Evolutionary conservation across 2,888 invertebrate species (phyloP).

Genomic region (Clanis bilineata): DNA sequence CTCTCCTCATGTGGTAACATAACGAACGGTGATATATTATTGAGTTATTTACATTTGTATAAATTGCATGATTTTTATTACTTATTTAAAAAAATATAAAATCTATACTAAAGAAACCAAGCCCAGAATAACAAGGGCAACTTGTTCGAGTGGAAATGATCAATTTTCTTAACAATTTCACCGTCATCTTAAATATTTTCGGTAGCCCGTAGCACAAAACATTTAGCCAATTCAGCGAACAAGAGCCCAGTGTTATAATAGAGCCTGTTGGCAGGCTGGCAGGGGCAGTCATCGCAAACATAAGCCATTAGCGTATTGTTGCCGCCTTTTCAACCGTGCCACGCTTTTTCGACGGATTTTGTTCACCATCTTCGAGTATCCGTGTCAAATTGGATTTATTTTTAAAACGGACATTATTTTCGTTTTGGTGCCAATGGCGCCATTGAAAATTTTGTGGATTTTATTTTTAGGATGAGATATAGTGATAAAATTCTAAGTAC

Average conservation of each 20-base stretch:
- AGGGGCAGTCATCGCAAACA: constrained; percentile 76
- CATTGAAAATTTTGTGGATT: not conserved
- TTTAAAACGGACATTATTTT: not conserved
- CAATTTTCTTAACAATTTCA: constrained; percentile 80
- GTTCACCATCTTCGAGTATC: constrained; percentile 50
- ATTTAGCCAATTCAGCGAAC: constrained; percentile 80
- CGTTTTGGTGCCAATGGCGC: not conserved
- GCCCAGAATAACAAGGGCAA: constrained; percentile 51
- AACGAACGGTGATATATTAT: too few species aligned
- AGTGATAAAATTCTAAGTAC: not conserved
- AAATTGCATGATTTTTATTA: too few species aligned
- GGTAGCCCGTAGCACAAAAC: constrained; percentile 73
- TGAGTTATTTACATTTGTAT: too few species aligned
- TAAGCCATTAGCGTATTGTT: constrained; percentile 79
- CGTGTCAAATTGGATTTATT: constrained; percentile 15
- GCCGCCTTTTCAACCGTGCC: constrained; percentile 63
- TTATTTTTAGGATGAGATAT: not conserved
- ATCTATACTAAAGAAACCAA: not conserved
- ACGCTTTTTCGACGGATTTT: constrained; percentile 51
- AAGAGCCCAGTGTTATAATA: constrained; percentile 69
- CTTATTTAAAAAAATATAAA: not conserved
- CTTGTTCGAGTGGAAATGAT: constrained; percentile 73
- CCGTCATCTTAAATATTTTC: constrained; percentile 79
- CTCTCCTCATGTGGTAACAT: too few species aligned
- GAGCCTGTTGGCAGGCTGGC: constrained; percentile 71